Conservation (phyloP, 2,888 invertebrate species). For the Gisinianus flammeolus region DNA sequence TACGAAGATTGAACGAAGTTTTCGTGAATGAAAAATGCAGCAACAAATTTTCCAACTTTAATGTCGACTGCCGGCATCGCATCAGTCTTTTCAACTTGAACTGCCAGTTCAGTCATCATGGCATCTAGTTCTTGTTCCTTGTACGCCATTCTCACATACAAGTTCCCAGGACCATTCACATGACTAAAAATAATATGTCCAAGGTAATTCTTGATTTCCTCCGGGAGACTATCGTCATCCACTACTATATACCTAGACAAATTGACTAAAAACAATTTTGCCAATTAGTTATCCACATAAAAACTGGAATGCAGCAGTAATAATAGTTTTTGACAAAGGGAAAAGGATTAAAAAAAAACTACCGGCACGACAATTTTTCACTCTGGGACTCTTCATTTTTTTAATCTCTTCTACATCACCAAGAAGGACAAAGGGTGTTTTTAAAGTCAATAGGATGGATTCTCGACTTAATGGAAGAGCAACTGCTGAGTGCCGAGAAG, state of each 20-base stretch:
- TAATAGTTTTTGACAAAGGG: too few species aligned
- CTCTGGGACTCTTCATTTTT: neutral
- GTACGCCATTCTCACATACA: conserved; percentile 24
- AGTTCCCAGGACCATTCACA: conserved; percentile 7
- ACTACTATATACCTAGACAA: too few species aligned
- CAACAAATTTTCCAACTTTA: conserved; percentile 3
- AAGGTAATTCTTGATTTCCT: neutral
- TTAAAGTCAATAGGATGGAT: neutral
- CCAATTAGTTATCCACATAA: too few species aligned
- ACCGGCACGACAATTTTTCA: neutral
- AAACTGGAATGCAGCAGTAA: too few species aligned
- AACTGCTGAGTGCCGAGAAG: neutral
- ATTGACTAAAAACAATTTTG: neutral
- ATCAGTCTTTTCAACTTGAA: neutral
- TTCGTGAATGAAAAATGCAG: conserved; percentile 15
- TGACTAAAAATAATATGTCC: conserved; percentile 9
- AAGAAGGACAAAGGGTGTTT: neutral
- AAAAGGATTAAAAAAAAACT: too few species aligned
- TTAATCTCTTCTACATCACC: neutral
- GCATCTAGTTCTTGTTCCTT: neutral
- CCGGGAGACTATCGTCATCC: neutral
- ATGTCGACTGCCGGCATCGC: neutral
- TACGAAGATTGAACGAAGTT: conserved; percentile 12
- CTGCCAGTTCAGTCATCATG: neutral
- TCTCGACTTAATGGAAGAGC: neutral